A percentile compares a stretch with the other conserved stretches of the same genome.
These are phyloP conservation scores for Bujurquina vittata DNA, from an alignment of 2,113 vertebrate species.

Conservation along the genomic window DNA sequence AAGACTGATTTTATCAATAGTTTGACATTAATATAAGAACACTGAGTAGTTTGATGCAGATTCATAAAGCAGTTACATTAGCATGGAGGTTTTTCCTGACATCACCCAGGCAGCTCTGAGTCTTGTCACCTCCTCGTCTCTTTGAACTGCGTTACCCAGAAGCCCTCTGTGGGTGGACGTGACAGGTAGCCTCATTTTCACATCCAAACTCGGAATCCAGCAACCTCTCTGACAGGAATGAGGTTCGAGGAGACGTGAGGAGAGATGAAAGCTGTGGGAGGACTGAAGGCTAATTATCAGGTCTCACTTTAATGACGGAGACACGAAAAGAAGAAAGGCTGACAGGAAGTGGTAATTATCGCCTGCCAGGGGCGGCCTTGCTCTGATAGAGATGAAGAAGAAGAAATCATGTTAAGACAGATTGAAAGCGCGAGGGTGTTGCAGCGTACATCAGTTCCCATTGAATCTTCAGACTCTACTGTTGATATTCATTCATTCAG, in stretches of 20 bases:
- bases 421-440: neutral
- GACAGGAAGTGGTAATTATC: constrained; percentile 35
- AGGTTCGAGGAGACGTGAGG: neutral
- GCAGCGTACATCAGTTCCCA: neutral
- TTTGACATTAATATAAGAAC: neutral
- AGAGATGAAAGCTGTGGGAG: constrained; percentile 7
- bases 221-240: neutral
- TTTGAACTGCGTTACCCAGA: constrained; percentile 31
- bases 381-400: neutral
- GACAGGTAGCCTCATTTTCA: constrained; percentile 23
- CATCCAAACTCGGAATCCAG: constrained; percentile 12
- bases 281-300: constrained; percentile 29
- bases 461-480: neutral
- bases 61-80: neutral
- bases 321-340: constrained; percentile 1
- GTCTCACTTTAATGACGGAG: neutral
- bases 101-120: neutral
- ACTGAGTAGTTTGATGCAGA: neutral
- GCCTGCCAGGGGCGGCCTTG: neutral
- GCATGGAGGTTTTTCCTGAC: neutral
- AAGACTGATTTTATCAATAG: neutral
- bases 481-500: neutral
- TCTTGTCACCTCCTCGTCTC: neutral
- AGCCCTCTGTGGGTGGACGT: constrained; percentile 1
- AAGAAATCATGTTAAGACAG: neutral